Evolutionary conservation across 2,888 invertebrate genomes (phyloP).

Genomic region (Sympetrum striolatum): DNA sequence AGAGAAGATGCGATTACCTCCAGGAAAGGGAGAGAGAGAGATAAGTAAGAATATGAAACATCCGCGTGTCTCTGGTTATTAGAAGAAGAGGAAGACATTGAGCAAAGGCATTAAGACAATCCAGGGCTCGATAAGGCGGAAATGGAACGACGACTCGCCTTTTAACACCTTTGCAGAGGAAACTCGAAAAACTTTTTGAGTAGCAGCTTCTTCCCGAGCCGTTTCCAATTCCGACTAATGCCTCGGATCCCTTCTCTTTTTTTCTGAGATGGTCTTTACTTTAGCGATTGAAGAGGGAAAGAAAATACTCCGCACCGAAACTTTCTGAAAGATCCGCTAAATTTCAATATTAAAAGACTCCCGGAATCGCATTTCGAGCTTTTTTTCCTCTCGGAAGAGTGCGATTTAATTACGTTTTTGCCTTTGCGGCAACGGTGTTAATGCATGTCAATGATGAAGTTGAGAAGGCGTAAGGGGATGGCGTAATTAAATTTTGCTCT

Average conservation of each 20-base stretch:
- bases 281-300: background rate
- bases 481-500: background rate
- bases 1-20: background rate
- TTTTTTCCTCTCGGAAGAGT: background rate
- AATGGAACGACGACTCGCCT: background rate
- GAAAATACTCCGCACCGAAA: background rate
- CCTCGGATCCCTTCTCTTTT: background rate
- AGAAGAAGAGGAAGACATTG: background rate
- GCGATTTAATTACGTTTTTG: background rate
- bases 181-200: conserved; percentile 6
- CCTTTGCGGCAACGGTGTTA: background rate
- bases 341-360: background rate
- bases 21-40: background rate
- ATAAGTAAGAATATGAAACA: background rate
- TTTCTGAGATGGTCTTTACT: background rate
- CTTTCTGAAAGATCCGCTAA: background rate
- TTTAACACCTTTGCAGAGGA: background rate
- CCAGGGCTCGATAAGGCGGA: background rate
- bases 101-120: background rate
- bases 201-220: background rate
- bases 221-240: background rate
- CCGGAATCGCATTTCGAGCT: background rate
- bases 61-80: background rate
- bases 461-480: background rate
- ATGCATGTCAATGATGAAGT: background rate